These are phyloP conservation scores for Anhinga anhinga DNA, from an alignment of 2,113 vertebrate species.

Conservation along the genomic window DNA sequence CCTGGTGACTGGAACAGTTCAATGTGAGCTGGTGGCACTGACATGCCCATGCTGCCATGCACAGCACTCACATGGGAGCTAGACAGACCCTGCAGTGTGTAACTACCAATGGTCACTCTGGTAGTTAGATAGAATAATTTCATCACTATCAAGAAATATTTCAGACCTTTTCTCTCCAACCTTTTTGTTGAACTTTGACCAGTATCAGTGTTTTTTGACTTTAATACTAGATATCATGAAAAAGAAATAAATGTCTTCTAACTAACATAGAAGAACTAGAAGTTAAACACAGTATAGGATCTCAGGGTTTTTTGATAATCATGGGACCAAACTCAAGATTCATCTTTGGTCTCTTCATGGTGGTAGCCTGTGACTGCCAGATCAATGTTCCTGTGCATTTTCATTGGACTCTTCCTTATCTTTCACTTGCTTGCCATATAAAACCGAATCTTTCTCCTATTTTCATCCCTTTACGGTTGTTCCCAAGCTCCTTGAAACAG, in stretches of 20 bases:
- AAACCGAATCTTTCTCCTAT: background rate
- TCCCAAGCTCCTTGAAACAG: background rate
- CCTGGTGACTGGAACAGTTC: background rate
- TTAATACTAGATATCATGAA: background rate
- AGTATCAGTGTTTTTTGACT: background rate
- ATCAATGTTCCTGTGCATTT: background rate
- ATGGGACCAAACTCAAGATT: background rate
- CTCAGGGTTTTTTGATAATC: background rate
- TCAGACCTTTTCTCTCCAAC: background rate
- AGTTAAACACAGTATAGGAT: background rate
- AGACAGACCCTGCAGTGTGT: background rate
- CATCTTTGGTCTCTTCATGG: background rate
- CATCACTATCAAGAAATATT: background rate
- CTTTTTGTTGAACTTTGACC: background rate
- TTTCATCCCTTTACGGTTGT: background rate
- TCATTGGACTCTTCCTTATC: background rate
- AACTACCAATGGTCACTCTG: background rate
- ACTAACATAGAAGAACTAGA: background rate
- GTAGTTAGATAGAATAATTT: background rate
- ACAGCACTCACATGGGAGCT: fast-evolving
- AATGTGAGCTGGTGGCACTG: background rate
- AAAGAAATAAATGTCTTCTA: background rate
- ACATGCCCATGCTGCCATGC: background rate
- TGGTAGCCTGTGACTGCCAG: background rate
- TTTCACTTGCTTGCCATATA: background rate